Evolutionary conservation across 2,797 vertebrate species (phyloP).

Genomic region (Orestias chungarensis): DNA sequence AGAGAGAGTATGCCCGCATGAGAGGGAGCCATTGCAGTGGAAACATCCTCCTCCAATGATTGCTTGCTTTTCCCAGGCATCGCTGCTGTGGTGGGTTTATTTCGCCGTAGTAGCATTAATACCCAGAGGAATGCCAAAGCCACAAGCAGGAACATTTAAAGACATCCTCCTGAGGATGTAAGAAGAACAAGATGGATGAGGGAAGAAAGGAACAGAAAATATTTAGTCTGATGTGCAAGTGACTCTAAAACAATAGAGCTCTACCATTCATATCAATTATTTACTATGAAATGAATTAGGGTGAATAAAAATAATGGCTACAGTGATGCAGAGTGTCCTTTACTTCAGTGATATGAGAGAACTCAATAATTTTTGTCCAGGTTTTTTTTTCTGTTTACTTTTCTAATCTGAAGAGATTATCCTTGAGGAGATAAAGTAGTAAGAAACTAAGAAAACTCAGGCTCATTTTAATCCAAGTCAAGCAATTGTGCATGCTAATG

Average conservation of each 20-base stretch:
- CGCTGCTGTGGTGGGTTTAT: constrained; percentile 27
- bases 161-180: constrained; percentile 62
- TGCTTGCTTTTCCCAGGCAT: constrained; percentile 64
- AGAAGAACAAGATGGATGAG: constrained; percentile 25
- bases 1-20: constrained; percentile 25
- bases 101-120: constrained; percentile 58
- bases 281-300: not conserved
- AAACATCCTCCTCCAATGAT: constrained; percentile 14
- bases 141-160: constrained; percentile 64
- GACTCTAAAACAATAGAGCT: not conserved
- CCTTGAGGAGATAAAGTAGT: constrained; percentile 14
- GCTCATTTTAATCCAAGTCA: not conserved
- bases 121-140: constrained; percentile 64
- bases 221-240: not conserved
- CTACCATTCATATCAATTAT: not conserved
- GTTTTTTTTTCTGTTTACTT: constrained; percentile 10
- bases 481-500: not conserved
- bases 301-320: not conserved
- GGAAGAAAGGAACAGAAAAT: constrained; percentile 1
- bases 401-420: constrained; percentile 23
- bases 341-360: not conserved
- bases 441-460: constrained; percentile 13
- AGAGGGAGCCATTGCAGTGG: constrained; percentile 13
- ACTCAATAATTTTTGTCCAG: not conserved
- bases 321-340: not conserved